phyloP scores from a whole-genome alignment of 2,113 vertebrate genomes.

The Nesoenas mayeri region DNA sequence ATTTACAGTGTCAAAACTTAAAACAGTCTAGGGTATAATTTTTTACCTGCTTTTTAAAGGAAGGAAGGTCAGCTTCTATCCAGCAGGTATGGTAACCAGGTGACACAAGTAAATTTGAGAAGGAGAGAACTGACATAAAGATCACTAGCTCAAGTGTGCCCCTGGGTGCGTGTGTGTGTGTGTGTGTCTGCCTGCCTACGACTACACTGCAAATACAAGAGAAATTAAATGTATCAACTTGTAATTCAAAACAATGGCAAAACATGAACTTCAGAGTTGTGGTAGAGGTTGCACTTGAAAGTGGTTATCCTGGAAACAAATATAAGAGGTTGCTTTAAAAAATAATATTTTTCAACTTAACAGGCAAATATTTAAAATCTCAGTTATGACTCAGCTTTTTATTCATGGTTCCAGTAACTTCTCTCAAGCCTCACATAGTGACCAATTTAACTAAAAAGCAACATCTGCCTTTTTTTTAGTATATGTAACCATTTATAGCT shows the following conservation, averaged over 20 bases:
- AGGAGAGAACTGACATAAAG: not conserved
- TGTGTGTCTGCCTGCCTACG: not conserved
- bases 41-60: not conserved
- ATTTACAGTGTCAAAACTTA: not conserved
- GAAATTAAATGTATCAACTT: not conserved
- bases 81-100: not conserved
- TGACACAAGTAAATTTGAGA: not conserved
- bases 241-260: not conserved
- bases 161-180: too few relatives aligned
- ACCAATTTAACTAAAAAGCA: not conserved
- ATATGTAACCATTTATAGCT: not conserved
- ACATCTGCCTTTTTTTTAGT: not conserved
- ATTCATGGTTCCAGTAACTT: not conserved
- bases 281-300: not conserved
- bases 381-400: not conserved
- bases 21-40: not conserved
- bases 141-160: not conserved
- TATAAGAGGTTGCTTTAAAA: not conserved
- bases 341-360: not conserved
- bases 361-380: not conserved
- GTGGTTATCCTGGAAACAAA: not conserved
- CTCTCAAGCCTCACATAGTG: not conserved
- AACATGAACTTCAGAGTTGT: not conserved
- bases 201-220: not conserved
- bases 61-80: conserved; percentile 6